Evolutionary conservation across 2,888 invertebrate species (phyloP), one percentile per base, ranked within the genome.

Genomic region (Amphiduros pacificus): DNA sequence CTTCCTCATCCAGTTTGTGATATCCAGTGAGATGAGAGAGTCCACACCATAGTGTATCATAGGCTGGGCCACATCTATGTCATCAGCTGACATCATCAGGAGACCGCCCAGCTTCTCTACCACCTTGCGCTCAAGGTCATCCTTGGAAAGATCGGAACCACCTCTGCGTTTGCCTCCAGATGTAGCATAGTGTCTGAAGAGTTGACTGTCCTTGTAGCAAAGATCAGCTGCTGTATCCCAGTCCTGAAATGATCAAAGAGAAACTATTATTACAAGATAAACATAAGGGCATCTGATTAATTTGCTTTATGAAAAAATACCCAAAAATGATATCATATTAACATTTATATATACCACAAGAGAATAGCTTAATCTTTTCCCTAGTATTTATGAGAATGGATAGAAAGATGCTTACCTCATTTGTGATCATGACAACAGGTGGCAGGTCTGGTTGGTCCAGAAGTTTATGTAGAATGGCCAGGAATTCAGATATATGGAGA

Each of bases 1-100:
- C 55, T 55, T 55, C 55, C 55, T 55, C 17, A 55, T 32, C 55
- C 55, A 55, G 55, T 55, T 55, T 32, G 55, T 55, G 24, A 55
- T 40, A 27, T 55, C 55, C 40, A 55, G 55, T 27, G 55, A 55
- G 27, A 55, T 55, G 3, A 55, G 55, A 26, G 55, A 55, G 41
- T 55, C 55, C 41, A 55, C 55, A 24, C 55, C 55, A 20, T 55
- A 55, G 17, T 26, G 40, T 5, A 55, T 40, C 55, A 55, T 55
- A 20, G 55, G 55, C 17, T 55, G 55, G 24, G 20, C 41, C 14
- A 20, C 24, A 26, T 55, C 41, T 11, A 55, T 40, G n/a, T 55
- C 55, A 26, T 55, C 55, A 41, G 55, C 40, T 3, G 55, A 22
- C 55, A 55, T 55, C 55, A 55, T 55, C 11, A 55, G 55, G 14